Evolutionary conservation across 1,140 invertebrate species (phyloP).

Genomic region (Brachionus manjavacas): DNA sequence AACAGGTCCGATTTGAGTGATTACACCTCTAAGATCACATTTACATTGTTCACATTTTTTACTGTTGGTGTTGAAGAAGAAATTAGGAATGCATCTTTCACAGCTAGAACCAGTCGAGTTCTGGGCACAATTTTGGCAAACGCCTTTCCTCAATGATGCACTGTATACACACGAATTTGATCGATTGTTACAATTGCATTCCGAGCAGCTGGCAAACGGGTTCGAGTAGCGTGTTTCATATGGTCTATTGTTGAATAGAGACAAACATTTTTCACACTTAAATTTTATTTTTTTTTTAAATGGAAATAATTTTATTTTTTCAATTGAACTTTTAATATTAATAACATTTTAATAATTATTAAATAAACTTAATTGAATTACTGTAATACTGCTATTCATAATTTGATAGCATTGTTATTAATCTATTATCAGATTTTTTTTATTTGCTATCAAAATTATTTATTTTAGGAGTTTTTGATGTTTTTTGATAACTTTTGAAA

Average conservation of each 20-base stretch:
- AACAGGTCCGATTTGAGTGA: conserved; percentile 71
- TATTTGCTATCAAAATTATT: too few species aligned
- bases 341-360: too few species aligned
- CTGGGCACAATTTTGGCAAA: conserved; percentile 78
- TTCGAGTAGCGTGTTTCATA: conserved; percentile 24
- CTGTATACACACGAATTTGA: neutral
- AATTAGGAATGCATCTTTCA: conserved; percentile 61
- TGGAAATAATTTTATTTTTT: neutral
- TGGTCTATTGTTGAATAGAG: neutral
- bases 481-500: too few species aligned
- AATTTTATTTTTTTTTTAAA: neutral
- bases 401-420: too few species aligned
- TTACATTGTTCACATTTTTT: conserved; percentile 77
- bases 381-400: too few species aligned
- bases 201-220: neutral
- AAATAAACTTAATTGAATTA: too few species aligned
- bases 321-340: too few species aligned
- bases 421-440: too few species aligned
- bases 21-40: conserved; percentile 85
- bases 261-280: conserved; percentile 12
- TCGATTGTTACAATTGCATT: conserved; percentile 33
- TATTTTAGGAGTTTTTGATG: too few species aligned
- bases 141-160: neutral
- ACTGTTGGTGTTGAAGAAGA: conserved; percentile 58
- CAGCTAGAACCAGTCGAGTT: conserved; percentile 89